Percentiles rank a stretch among this genome's conserved stretches.
Evolutionary conservation across 1,140 invertebrate genomes (phyloP).

Genomic region (Drosophila simulans): DNA sequence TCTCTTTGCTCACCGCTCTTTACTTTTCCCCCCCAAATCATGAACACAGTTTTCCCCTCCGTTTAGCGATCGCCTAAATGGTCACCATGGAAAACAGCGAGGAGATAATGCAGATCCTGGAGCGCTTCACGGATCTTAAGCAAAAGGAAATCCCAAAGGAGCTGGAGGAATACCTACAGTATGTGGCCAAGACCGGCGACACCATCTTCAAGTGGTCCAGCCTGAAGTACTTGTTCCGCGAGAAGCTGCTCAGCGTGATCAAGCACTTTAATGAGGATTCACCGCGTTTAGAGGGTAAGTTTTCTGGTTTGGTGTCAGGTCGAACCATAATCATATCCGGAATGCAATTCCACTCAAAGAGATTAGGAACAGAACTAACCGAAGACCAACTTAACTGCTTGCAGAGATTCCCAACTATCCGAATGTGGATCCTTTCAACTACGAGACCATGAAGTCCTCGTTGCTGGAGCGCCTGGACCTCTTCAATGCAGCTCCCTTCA

Average conservation of each 20-base stretch:
- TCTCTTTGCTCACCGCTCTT: background rate
- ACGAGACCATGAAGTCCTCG: conserved; percentile 94
- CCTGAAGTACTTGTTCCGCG: conserved; percentile 93
- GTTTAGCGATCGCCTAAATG: conserved; percentile 46
- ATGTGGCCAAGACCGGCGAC: conserved; percentile 97
- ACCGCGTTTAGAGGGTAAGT: conserved; percentile 87
- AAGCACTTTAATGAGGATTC: conserved; percentile 93
- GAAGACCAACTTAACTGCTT: too few relatives aligned
- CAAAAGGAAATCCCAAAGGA: conserved; percentile 93
- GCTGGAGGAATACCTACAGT: conserved; percentile 95
- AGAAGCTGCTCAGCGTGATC: conserved; percentile 94
- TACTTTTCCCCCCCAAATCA: background rate
- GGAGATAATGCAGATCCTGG: conserved; percentile 91
- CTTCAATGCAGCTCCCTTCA: conserved; percentile 96
- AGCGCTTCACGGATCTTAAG: conserved; percentile 92
- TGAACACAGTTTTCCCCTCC: conserved; percentile 14
- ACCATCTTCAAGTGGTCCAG: conserved; percentile 96
- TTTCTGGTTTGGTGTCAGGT: background rate
- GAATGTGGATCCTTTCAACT: conserved; percentile 96
- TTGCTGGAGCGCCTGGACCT: conserved; percentile 93
- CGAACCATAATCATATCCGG: too few relatives aligned
- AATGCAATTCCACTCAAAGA: too few relatives aligned
- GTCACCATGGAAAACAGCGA: conserved; percentile 92
- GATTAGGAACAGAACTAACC: too few relatives aligned
- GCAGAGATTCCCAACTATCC: conserved; percentile 91